phyloP scores from a whole-genome alignment of 2,888 invertebrate genomes.

The Petrolisthes cinctipes region DNA sequence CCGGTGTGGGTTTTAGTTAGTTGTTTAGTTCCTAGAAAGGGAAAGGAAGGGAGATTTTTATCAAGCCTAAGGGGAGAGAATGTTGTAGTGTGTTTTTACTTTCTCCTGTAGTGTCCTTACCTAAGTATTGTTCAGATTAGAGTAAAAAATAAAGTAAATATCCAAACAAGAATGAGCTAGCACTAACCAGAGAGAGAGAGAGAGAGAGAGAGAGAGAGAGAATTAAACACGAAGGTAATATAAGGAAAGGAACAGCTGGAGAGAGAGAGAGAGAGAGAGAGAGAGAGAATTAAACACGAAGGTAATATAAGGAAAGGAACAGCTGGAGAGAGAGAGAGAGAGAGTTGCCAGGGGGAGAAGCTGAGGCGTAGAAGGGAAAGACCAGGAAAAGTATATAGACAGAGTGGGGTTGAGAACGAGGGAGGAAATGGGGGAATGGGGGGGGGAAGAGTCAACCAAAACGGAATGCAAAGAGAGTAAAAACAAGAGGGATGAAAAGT shows the following conservation, averaged over 20 bases:
- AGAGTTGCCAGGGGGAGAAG: background rate
- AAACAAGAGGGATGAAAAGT: too few relatives aligned
- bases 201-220: background rate
- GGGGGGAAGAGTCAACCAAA: background rate
- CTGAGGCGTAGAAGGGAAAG: background rate
- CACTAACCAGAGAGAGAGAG: background rate
- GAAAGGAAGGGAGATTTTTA: too few relatives aligned
- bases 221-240: background rate
- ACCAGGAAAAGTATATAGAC: background rate
- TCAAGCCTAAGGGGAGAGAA: too few relatives aligned
- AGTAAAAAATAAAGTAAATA: too few relatives aligned
- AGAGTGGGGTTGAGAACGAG: background rate
- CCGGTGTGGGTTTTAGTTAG: too few relatives aligned
- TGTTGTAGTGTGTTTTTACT: too few relatives aligned
- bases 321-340: slow-evolving; percentile 6
- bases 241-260: background rate
- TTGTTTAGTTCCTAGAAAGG: too few relatives aligned
- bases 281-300: background rate
- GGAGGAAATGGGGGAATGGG: background rate
- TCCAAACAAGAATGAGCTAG: too few relatives aligned
- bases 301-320: background rate
- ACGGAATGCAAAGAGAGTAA: too few relatives aligned
- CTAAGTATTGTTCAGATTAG: too few relatives aligned
- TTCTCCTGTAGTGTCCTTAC: too few relatives aligned
- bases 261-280: slow-evolving; percentile 17